Percentiles rank a stretch among this genome's conserved stretches.
These are phyloP conservation scores for Axea sp. DNA, from an alignment of 2,888 invertebrate genomes.

Conservation along the genomic window DNA sequence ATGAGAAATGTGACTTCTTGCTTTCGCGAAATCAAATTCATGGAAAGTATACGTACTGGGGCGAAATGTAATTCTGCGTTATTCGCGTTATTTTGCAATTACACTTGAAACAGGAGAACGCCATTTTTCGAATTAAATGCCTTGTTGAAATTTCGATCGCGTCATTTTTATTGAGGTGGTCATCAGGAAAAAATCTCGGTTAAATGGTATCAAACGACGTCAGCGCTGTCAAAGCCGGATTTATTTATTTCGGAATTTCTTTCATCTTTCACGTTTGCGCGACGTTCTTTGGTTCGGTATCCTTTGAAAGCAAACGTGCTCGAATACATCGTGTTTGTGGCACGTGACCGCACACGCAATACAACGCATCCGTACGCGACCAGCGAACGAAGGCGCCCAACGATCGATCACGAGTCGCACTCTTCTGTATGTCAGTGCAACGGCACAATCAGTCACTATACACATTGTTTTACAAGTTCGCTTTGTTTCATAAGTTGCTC, in stretches of 20 bases:
- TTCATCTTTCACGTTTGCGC: constrained; percentile 45
- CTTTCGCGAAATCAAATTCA: constrained; percentile 16
- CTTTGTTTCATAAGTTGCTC: constrained; percentile 22
- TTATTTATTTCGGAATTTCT: constrained; percentile 46
- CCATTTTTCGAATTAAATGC: too few relatives aligned
- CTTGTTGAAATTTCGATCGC: too few relatives aligned
- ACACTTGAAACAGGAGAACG: too few relatives aligned
- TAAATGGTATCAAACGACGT: constrained; percentile 27
- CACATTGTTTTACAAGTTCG: constrained; percentile 42
- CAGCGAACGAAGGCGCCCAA: constrained; percentile 66
- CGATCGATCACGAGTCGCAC: constrained; percentile 71
- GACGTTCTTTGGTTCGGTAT: constrained; percentile 35
- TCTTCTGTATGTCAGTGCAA: constrained; percentile 63
- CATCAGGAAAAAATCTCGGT: background rate
- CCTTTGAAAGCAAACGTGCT: constrained; percentile 56
- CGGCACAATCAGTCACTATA: constrained; percentile 52
- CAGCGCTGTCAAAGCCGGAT: constrained; percentile 33
- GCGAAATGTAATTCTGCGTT: too few relatives aligned
- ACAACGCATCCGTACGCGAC: constrained; percentile 58
- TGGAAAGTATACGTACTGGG: too few relatives aligned
- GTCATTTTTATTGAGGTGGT: background rate
- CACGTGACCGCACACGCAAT: constrained; percentile 69
- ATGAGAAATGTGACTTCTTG: constrained; percentile 31
- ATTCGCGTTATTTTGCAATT: too few relatives aligned
- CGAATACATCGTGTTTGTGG: constrained; percentile 61